phyloP scores from a whole-genome alignment of 2,888 invertebrate genomes.

The Agrochola lota region DNA sequence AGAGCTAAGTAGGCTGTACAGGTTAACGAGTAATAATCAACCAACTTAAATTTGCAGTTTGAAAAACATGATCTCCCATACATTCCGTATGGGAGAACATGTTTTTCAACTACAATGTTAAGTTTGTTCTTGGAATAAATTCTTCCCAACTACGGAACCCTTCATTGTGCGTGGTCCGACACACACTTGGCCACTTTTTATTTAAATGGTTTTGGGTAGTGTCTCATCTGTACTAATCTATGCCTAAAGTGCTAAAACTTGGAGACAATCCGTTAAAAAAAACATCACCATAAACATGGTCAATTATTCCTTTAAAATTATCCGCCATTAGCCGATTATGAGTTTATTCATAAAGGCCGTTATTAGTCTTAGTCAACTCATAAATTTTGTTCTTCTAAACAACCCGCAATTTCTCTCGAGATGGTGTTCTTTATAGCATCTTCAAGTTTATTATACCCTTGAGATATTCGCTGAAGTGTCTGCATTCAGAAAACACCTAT shows the following conservation, averaged over 20 bases:
- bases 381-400: constrained; percentile 60
- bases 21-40: no score
- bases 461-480: constrained; percentile 58
- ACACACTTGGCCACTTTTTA: no score
- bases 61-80: no score
- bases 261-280: constrained; percentile 5
- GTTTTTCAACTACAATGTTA: no score
- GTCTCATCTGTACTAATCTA: no score
- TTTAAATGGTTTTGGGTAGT: no score
- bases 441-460: constrained; percentile 63
- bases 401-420: constrained; percentile 59
- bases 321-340: constrained; percentile 22
- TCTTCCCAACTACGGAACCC: no score
- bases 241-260: background rate
- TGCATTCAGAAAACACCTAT: constrained; percentile 60
- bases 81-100: no score
- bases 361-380: constrained; percentile 52
- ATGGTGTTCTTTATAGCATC: constrained; percentile 60
- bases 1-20: no score
- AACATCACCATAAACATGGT: constrained; percentile 13
- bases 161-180: no score
- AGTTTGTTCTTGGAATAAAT: no score
- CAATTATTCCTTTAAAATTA: constrained; percentile 31
- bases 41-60: no score
- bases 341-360: constrained; percentile 46